Percentiles rank a stretch among this genome's conserved stretches.
phyloP scores from a whole-genome alignment of 1,140 invertebrate species.

The Pogonomyrmex californicus region DNA sequence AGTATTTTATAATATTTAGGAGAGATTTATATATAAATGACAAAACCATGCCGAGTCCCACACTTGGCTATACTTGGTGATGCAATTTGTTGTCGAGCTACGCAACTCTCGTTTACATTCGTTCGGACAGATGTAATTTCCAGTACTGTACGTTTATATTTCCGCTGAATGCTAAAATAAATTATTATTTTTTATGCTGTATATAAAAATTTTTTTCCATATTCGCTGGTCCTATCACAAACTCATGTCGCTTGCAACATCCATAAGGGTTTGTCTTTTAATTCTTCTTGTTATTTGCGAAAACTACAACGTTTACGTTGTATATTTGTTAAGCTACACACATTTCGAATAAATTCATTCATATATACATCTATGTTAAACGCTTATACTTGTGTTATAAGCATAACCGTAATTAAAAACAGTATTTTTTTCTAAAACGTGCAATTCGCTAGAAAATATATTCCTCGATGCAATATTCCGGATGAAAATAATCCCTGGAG shows the following conservation, averaged over 20 bases:
- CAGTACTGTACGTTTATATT: slow-evolving; percentile 81
- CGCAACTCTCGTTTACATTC: slow-evolving; percentile 39
- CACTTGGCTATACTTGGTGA: slow-evolving; percentile 13
- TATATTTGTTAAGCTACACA: neutral
- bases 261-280: neutral
- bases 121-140: slow-evolving; percentile 67
- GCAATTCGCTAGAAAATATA: neutral
- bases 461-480: neutral
- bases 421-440: neutral
- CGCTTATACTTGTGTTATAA: neutral
- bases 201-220: slow-evolving; percentile 36
- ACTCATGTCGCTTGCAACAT: neutral
- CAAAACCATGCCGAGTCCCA: neutral
- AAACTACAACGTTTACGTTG: neutral
- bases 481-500: neutral
- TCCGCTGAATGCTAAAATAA: slow-evolving; percentile 84
- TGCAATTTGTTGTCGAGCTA: slow-evolving; percentile 43
- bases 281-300: neutral
- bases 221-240: neutral
- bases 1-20: slow-evolving; percentile 63
- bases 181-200: slow-evolving; percentile 86
- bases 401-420: neutral
- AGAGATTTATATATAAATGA: slow-evolving; percentile 43
- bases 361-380: neutral
- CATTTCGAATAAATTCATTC: neutral